Evolutionary conservation across 2,888 invertebrate genomes (phyloP).

Genomic region (Plebejus argus): DNA sequence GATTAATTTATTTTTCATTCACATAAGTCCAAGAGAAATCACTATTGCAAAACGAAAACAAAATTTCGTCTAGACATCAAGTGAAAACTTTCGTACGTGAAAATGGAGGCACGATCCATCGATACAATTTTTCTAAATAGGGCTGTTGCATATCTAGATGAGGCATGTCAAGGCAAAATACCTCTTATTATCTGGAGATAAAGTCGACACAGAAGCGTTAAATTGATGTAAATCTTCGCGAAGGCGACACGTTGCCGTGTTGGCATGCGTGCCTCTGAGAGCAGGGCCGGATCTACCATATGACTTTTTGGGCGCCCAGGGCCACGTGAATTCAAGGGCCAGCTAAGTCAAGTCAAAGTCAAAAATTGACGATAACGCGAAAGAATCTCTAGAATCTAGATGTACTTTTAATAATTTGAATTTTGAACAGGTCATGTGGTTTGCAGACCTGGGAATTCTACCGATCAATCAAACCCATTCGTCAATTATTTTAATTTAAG

Average conservation of each 20-base stretch:
- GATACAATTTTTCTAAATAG: conserved; percentile 57
- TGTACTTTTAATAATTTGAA: background rate
- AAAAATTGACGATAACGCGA: background rate
- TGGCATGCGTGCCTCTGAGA: conserved; percentile 48
- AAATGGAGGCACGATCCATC: conserved; percentile 57
- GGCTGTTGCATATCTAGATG: conserved; percentile 47
- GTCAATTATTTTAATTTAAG: too few species aligned
- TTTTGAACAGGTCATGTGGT: background rate
- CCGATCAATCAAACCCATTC: too few species aligned
- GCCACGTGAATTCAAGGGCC: too few species aligned
- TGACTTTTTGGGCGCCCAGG: background rate
- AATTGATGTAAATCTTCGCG: conserved; percentile 60
- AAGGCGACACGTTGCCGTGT: conserved; percentile 48
- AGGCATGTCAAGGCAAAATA: conserved; percentile 38
- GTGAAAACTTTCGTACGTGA: conserved; percentile 45
- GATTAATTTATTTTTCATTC: background rate
- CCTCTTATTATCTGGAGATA: conserved; percentile 37
- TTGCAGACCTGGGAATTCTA: background rate
- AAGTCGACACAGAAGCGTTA: conserved; percentile 41
- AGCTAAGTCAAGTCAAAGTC: background rate
- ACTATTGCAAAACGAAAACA: conserved; percentile 21
- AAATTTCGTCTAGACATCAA: conserved; percentile 24
- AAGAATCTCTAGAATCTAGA: too few species aligned
- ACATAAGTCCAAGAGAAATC: background rate
- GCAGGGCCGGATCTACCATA: background rate